Evolutionary conservation across 2,888 invertebrate genomes (phyloP).

Genomic region (Ferdinandea cuprea): DNA sequence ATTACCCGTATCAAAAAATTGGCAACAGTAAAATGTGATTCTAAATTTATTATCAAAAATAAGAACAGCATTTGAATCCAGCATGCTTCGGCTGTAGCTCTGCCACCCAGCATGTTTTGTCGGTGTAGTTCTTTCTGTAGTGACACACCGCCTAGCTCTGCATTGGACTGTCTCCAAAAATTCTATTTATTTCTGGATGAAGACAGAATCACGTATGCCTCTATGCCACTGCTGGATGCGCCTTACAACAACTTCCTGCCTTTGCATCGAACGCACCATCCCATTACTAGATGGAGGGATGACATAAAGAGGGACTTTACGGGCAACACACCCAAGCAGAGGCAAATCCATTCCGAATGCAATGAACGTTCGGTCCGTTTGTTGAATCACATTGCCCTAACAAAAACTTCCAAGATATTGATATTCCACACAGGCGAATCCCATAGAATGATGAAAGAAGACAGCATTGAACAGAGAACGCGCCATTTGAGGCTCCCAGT

Average conservation of each 20-base stretch:
- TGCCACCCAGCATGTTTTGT: background rate
- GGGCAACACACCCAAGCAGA: constrained; percentile 6
- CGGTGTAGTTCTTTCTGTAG: too few relatives aligned
- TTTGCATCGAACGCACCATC: constrained; percentile 23
- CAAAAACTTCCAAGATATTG: constrained; percentile 65
- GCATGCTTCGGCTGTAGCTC: background rate
- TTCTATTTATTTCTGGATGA: constrained; percentile 64
- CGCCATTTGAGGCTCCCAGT: constrained; percentile 28
- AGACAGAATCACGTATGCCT: constrained; percentile 3
- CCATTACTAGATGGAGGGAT: background rate
- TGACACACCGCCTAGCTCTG: constrained; percentile 21
- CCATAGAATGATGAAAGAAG: constrained; percentile 58
- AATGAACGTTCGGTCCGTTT: constrained; percentile 48
- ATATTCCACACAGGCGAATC: constrained; percentile 67
- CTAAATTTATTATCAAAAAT: constrained; percentile 33
- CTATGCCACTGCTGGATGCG: constrained; percentile 21
- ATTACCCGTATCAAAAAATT: too few relatives aligned
- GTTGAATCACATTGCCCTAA: constrained; percentile 45
- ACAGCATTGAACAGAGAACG: constrained; percentile 54
- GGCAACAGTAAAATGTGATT: constrained; percentile 14
- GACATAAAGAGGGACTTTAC: constrained; percentile 5
- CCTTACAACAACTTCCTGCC: constrained; percentile 45
- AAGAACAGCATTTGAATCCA: background rate
- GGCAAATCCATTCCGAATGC: constrained; percentile 59
- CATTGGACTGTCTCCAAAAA: constrained; percentile 68